Conservation (phyloP, 35 echinoderm and acorn worm species). For the Heliocidaris erythrogramma region DNA sequence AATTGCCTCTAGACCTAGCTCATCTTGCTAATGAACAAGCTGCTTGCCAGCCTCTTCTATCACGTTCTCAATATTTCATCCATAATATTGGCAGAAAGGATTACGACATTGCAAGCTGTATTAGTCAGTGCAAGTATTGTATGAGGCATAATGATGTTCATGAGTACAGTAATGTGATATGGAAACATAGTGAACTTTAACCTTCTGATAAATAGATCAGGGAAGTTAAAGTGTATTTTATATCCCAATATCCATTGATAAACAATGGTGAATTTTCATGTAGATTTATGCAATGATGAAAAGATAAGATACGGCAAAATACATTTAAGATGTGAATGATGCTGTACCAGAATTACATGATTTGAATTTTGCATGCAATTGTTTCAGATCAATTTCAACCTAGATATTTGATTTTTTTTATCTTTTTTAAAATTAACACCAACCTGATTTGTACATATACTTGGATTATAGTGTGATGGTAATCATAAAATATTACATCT, state of each 20-base stretch:
- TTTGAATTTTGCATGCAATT: too few species aligned
- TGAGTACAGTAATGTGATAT: not conserved
- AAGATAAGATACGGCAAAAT: not conserved
- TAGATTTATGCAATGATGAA: not conserved
- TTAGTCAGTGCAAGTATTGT: not conserved
- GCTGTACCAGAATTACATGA: not conserved
- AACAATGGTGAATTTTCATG: not conserved
- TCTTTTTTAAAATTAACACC: too few species aligned
- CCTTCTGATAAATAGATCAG: not conserved
- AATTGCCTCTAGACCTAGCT: not conserved
- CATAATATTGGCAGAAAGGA: constrained; percentile 3
- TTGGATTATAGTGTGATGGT: too few species aligned
- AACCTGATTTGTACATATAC: too few species aligned
- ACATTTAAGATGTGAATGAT: not conserved
- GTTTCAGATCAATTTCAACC: too few species aligned
- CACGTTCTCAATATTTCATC: not conserved
- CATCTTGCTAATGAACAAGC: not conserved
- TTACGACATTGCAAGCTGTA: not conserved
- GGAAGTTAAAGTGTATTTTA: not conserved
- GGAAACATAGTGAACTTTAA: not conserved
- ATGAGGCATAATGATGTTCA: not conserved
- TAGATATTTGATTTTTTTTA: too few species aligned
- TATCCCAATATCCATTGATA: not conserved
- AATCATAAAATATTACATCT: too few species aligned
- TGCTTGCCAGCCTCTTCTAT: not conserved